Percentiles rank a stretch among this genome's conserved stretches.
Evolutionary conservation across 92 coral and sea anemone genomes (phyloP).

Genomic region (Siderastrea siderea): DNA sequence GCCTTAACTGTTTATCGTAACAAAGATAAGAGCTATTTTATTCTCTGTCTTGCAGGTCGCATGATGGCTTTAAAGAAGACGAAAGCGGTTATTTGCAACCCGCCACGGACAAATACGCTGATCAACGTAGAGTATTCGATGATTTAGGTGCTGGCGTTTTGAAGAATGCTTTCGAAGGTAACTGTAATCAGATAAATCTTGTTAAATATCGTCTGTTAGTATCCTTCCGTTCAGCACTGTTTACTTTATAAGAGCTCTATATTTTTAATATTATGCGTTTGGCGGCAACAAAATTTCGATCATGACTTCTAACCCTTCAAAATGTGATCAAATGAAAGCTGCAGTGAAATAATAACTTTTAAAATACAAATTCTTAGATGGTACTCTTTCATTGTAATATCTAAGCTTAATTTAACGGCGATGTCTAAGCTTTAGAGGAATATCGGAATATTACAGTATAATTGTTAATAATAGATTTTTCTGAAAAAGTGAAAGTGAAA

Average conservation of each 20-base stretch:
- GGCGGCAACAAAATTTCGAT: not conserved
- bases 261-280: not conserved
- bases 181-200: not conserved
- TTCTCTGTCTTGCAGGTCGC: conserved; percentile 76
- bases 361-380: no score
- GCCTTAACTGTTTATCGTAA: conserved; percentile 5
- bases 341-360: no score
- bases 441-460: no score
- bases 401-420: not conserved
- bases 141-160: conserved; percentile 98
- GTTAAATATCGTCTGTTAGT: not conserved
- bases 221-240: not conserved
- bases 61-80: conserved; percentile 90
- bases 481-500: not conserved
- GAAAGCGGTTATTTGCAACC: conserved; percentile 76
- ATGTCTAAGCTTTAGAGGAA: not conserved
- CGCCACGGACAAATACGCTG: conserved; percentile 77
- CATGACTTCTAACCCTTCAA: not conserved
- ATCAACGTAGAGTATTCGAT: conserved; percentile 92
- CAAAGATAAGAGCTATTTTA: conserved; percentile 18
- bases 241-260: not conserved
- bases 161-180: conserved; percentile 97
- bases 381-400: no score
- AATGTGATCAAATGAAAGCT: no score
- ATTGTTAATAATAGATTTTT: no score